phyloP scores from a whole-genome alignment of 2,888 invertebrate genomes.

The Caenorhabditis sp. region DNA sequence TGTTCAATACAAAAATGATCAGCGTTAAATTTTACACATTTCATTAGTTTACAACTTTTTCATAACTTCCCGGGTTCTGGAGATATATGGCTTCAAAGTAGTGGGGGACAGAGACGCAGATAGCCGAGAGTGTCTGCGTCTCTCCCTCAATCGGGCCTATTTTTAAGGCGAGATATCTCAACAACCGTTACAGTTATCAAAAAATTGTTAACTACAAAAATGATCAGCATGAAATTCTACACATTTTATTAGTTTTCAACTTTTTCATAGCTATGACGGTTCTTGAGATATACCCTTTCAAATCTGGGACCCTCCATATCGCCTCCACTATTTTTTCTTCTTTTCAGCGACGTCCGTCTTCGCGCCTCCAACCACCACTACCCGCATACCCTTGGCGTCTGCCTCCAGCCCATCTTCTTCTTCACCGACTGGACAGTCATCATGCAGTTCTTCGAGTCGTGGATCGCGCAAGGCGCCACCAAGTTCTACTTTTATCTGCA shows the following conservation, averaged over 20 bases:
- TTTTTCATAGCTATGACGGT: not conserved
- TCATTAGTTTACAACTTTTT: not conserved
- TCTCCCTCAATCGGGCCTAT: not conserved
- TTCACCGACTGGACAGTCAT: slow-evolving; percentile 74
- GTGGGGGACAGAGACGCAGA: not conserved
- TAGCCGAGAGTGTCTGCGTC: too few species aligned
- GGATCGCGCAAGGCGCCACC: slow-evolving; percentile 76
- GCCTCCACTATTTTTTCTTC: not conserved
- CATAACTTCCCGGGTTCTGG: too few species aligned
- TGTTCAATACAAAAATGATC: not conserved
- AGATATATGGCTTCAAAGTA: not conserved
- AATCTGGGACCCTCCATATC: too few species aligned
- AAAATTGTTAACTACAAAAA: not conserved
- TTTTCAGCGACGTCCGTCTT: slow-evolving; percentile 69
- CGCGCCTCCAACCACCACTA: slow-evolving; percentile 43
- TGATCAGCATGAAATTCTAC: not conserved
- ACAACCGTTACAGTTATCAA: not conserved
- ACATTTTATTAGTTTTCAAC: not conserved
- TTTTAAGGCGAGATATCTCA: not conserved
- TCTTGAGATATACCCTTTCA: not conserved
- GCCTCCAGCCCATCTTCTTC: slow-evolving; percentile 76
- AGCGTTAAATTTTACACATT: not conserved
- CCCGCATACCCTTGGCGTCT: slow-evolving; percentile 72
- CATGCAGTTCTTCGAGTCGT: slow-evolving; percentile 75
- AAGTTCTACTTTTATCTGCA: slow-evolving; percentile 78